These are phyloP conservation scores for Halichoerus grypus DNA, from an alignment of 2,113 vertebrate genomes.

Conservation along the genomic window DNA sequence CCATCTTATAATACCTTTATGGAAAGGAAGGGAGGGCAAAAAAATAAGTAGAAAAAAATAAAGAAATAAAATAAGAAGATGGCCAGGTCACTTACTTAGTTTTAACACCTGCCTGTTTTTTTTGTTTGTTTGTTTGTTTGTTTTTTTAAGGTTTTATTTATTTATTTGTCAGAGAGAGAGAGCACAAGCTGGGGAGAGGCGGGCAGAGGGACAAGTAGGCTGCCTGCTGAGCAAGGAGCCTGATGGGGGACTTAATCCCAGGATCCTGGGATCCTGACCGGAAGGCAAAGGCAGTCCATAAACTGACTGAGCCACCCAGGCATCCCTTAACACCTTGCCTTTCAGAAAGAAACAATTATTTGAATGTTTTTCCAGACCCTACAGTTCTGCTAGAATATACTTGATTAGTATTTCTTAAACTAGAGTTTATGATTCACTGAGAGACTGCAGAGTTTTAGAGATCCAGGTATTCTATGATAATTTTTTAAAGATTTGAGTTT, in stretches of 20 bases:
- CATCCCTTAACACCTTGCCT: background rate
- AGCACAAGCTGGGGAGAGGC: no score
- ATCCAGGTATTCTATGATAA: background rate
- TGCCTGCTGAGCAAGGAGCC: no score
- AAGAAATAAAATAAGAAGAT: background rate
- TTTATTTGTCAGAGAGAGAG: no score
- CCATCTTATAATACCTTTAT: slow-evolving; percentile 49
- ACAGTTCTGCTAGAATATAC: background rate
- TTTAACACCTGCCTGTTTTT: background rate
- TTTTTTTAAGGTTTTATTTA: no score
- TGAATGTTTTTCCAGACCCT: background rate
- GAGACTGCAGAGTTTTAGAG: background rate
- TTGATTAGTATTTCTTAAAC: background rate
- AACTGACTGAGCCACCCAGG: no score
- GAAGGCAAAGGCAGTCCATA: no score
- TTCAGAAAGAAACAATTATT: background rate
- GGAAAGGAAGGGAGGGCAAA: background rate
- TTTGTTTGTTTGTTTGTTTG: no score
- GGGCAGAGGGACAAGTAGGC: no score
- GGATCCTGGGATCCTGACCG: no score
- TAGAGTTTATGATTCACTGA: background rate
- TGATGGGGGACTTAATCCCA: no score
- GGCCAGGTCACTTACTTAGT: background rate
- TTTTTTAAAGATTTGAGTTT: background rate
- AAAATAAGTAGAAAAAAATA: background rate